Evolutionary conservation across 2,113 vertebrate species (phyloP), one percentile per base, ranked within the genome.

Genomic region (Thalassoma bifasciatum): DNA sequence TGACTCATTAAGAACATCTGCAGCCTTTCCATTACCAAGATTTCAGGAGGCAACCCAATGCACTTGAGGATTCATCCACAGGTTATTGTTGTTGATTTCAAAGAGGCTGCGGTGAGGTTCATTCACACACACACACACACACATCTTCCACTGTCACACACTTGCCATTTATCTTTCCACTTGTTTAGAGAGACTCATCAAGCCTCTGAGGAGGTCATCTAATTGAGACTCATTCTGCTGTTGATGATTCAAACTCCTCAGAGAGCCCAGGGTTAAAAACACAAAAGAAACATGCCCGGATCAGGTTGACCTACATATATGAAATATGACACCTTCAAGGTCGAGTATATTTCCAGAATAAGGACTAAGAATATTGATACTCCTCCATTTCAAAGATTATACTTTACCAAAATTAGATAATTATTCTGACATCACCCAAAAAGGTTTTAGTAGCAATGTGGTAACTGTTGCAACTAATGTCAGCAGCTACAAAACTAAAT

Each of bases 241-340:
- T 88, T 77, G 88, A 86, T 91, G 89, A 92, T 88, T 89, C 69
- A 87, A 75, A 46, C 14, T 53, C 85, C 64, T 6, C 4, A 17
- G 53, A 81, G 84, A 70, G 17, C 12, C n/a, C 2, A 8, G 26
- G 65, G 68, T 62, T 76, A 74, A 84, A 85, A 86, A 82, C 77
- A 75, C 24, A 10, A 21, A 79, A 13, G 21, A 44, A 49, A 50
- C 0, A 44, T 53, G 38, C 10, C 9, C 14, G 46, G 62, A 78
- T 66, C 46, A 30, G 13, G 13, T 7, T 47, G 12, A 46, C 52
- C 5, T 24, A 51, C 19, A 85, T 42, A 59, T 30, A 14, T 66
- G 37, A 58, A 44, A 22, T 7, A 30, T 30, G 30, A 30, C 30
- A 30, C 30, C 17, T 2, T 1, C 4, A 21, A 24, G 12, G 34